Evolutionary conservation across 2,888 invertebrate species (phyloP), one percentile per base, ranked within the genome.

Genomic region (Synergus laeviventris): DNA sequence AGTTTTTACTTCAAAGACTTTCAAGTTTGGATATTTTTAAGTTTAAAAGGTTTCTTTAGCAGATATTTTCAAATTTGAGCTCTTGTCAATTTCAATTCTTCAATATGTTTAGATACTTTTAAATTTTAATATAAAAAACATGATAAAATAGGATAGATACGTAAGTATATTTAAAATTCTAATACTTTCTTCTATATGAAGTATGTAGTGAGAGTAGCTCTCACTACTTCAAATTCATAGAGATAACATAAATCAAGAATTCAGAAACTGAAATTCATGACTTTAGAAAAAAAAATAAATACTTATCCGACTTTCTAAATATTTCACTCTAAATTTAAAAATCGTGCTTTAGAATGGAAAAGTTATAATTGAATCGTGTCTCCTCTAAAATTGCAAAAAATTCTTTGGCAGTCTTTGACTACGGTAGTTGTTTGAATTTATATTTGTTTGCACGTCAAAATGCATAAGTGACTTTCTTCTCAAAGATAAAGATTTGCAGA

Each of bases 401-500:
- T n/a, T 8, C 7, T n/a, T 49, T n/a, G 8, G 8, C n/a, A 7
- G 49, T n/a, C n/a, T 31, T 31, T 31, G 31, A 31, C 31, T 31
- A 31, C 31, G 31, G 31, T 49, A 49, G n/a, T 49, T n/a, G 49
- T 49, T 49, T 49, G n/a, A 49, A 49, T 49, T 49, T 49, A 31
- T 31, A 4, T 49, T 49, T 9, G n/a, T 49, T 9, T 49, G 49
- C 49, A n/a, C 9, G 49, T 31, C 7, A 31, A 5, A 18, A n/a
- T 49, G 49, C n/a, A 49, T n/a, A 1, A 49, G n/a, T 49, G n/a
- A 49, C 18, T 39, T 64, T 64, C 12, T 24, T 64, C n/a, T 36
- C 9, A 18, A 64, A 64, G 64, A 39, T 64, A 12, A 62, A 36
- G 18, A 64, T 73, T 73, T 45, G 24, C 73, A 49, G 18, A 73